Percentiles rank a stretch among this genome's conserved stretches.
phyloP scores from a whole-genome alignment of 1,140 invertebrate genomes.

The Halyomorpha halys region DNA sequence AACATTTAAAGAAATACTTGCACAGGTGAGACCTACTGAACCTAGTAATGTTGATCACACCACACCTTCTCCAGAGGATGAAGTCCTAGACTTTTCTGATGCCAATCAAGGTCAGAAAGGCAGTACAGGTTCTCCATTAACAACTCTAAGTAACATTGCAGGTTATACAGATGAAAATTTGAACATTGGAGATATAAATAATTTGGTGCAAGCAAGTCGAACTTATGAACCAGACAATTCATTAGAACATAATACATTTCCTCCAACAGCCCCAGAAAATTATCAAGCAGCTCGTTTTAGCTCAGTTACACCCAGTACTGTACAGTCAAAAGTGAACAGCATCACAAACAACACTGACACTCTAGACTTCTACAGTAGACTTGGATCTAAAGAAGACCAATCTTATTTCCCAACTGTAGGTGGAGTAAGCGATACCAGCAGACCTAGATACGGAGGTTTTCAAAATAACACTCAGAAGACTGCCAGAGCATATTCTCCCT shows the following conservation, averaged over 20 bases:
- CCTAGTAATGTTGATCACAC: conserved; percentile 38
- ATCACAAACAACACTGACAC: background rate
- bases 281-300: conserved; percentile 4
- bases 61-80: conserved; percentile 38
- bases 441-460: conserved; percentile 40
- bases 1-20: conserved; percentile 59
- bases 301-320: conserved; percentile 20
- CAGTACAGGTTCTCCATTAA: conserved; percentile 12
- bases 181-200: conserved; percentile 24
- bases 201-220: background rate
- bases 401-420: conserved; percentile 38
- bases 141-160: background rate
- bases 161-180: conserved; percentile 14
- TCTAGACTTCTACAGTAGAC: conserved; percentile 7
- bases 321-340: conserved; percentile 26
- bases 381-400: conserved; percentile 31
- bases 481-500: conserved; percentile 34
- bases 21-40: conserved; percentile 64
- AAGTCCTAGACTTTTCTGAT: conserved; percentile 65
- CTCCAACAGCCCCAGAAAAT: conserved; percentile 1
- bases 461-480: conserved; percentile 41
- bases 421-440: conserved; percentile 33
- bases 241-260: conserved; percentile 10
- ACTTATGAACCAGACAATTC: conserved; percentile 22
- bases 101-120: conserved; percentile 36